Evolutionary conservation across 1,140 invertebrate species (phyloP).

Genomic region (Papilio dardanus): DNA sequence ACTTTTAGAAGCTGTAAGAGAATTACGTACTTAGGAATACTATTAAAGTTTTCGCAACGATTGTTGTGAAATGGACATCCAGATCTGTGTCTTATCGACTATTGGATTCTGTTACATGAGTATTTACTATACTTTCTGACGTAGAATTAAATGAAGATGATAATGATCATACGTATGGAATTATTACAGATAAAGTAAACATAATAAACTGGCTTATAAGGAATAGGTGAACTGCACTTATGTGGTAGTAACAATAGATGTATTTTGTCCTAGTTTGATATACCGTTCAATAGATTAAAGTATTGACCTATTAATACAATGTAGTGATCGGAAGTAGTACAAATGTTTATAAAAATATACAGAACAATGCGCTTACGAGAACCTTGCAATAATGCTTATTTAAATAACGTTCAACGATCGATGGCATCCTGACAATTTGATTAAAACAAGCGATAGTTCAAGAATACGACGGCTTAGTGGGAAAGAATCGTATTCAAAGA

Average conservation of each 20-base stretch:
- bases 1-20: constrained; percentile 87
- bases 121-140: too few relatives aligned
- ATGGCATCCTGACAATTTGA: not conserved
- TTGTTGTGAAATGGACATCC: not conserved
- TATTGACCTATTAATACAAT: not conserved
- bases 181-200: not conserved
- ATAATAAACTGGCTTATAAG: not conserved
- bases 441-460: not conserved
- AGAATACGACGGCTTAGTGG: not conserved
- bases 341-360: constrained; percentile 19
- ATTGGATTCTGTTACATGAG: too few relatives aligned
- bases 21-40: not conserved
- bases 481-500: not conserved
- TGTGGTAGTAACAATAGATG: not conserved
- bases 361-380: constrained; percentile 23
- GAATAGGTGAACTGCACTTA: not conserved
- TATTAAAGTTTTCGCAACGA: not conserved
- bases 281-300: constrained; percentile 14
- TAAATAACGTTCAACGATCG: constrained; percentile 13
- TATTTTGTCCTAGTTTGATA: constrained; percentile 2
- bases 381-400: constrained; percentile 12
- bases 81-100: not conserved
- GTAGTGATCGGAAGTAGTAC: constrained; percentile 7
- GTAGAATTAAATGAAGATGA: too few relatives aligned
- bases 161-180: too few relatives aligned